Conservation (phyloP, 2,797 vertebrate species). For the Syndactyla subalaris region DNA sequence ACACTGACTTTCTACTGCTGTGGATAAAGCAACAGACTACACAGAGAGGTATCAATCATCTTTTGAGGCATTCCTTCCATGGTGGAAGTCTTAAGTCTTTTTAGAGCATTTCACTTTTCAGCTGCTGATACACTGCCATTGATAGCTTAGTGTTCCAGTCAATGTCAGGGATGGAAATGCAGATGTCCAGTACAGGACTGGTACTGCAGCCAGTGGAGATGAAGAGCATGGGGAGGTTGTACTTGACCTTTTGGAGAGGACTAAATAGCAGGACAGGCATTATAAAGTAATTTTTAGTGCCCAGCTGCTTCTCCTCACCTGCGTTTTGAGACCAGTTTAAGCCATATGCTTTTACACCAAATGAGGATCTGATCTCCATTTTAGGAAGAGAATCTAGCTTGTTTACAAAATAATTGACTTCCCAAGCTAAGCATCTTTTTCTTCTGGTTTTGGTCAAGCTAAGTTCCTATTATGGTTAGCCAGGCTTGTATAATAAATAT, state of each 20-base stretch:
- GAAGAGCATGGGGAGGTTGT: not conserved
- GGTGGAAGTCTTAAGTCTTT: not conserved
- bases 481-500: conserved; percentile 25
- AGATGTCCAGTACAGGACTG: not conserved
- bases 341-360: not conserved
- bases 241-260: not conserved
- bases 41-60: not conserved
- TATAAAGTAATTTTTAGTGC: not conserved
- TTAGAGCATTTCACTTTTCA: not conserved
- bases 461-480: conserved; percentile 41
- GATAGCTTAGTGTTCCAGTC: not conserved
- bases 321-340: not conserved
- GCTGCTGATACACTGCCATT: not conserved
- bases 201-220: not conserved
- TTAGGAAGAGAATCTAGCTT: conserved; percentile 1
- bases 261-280: not conserved
- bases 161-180: not conserved
- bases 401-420: conserved; percentile 20
- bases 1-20: not conserved
- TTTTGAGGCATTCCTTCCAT: not conserved
- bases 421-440: not conserved
- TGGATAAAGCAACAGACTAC: not conserved
- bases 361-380: not conserved
- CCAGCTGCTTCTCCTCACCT: not conserved
- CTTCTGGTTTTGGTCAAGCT: not conserved